Percentiles rank a stretch among this genome's conserved stretches.
These are phyloP conservation scores for Cydia splendana DNA, from an alignment of 1,140 invertebrate species.

Conservation along the genomic window DNA sequence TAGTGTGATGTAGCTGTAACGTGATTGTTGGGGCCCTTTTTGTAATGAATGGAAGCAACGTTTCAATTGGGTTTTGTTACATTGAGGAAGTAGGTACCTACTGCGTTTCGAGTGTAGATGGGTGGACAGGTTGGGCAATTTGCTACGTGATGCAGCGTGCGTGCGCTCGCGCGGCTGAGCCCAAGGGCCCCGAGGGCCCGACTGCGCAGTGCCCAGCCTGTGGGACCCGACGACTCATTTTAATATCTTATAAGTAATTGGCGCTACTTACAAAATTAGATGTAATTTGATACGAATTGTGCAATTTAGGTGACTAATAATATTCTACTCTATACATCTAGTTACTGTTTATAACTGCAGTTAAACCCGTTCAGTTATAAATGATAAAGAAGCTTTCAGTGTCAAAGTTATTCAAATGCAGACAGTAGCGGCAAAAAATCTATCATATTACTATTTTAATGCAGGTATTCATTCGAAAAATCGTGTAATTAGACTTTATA, in stretches of 20 bases:
- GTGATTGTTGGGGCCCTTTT: not conserved
- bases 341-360: too few species aligned
- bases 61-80: conserved; percentile 23
- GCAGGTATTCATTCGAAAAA: too few species aligned
- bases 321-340: too few species aligned
- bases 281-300: not conserved
- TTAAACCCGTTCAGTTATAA: too few species aligned
- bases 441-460: too few species aligned
- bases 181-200: not conserved
- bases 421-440: too few species aligned
- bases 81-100: not conserved
- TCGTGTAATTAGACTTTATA: too few species aligned
- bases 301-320: too few species aligned
- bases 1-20: not conserved
- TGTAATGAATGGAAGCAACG: not conserved
- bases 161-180: not conserved
- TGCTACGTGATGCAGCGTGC: conserved; percentile 1
- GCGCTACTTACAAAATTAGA: not conserved
- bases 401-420: too few species aligned
- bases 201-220: too few species aligned
- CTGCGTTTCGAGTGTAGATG: not conserved
- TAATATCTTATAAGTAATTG: not conserved
- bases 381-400: too few species aligned
- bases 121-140: conserved; percentile 3
- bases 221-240: not conserved